Base-by-base conservation (phyloP, 1,140 invertebrate species). In the Drosophila guanche region DNA sequence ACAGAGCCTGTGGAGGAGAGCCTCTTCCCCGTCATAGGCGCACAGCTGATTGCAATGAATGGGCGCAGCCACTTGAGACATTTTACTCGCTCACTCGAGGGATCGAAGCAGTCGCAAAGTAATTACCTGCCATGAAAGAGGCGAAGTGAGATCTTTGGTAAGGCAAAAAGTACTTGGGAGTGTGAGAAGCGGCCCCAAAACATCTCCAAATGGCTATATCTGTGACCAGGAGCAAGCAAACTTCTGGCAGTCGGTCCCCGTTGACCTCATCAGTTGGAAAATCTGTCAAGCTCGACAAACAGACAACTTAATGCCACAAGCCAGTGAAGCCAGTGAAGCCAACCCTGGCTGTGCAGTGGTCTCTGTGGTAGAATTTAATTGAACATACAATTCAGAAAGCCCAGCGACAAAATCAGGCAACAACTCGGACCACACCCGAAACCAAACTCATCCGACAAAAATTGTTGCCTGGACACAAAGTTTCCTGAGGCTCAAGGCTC, bases 321-420 rank as follows among this genome's bases (percentile, higher is more conserved):
- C 63, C 54, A 54, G 40, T 23, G 33, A 43, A 60, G 54, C 67
- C 56, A 40, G 50, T 48, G 52, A n/a, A 56, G 41, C 42, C 27
- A 46, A 40, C 48, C 51, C 29, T 33, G 37, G 51, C 22, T 78
- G 68, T 60, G 45, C 51, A 81, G 74, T 81, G 81, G 79, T 89
- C 83, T 79, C 83, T 89, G 83, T 83, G 83, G 83, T 88, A 79
- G 83, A 88, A 88, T 88, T 88, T 88, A 88, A 88, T 89, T 89
- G 88, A 83, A 88, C 83, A 84, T 89, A 83, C 75, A 83, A 88
- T 89, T 86, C 75, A 68, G 60, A 79, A 86, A 68, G 78, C 67
- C 62, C 54, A 50, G 56, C 78, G 83, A 81, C 83, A 86, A 81
- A 83, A 71, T 74, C 75, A 57, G 46, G 57, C 67, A 46, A 41